Conservation (phyloP, 1,140 invertebrate species). For the Cephus cinctus region DNA sequence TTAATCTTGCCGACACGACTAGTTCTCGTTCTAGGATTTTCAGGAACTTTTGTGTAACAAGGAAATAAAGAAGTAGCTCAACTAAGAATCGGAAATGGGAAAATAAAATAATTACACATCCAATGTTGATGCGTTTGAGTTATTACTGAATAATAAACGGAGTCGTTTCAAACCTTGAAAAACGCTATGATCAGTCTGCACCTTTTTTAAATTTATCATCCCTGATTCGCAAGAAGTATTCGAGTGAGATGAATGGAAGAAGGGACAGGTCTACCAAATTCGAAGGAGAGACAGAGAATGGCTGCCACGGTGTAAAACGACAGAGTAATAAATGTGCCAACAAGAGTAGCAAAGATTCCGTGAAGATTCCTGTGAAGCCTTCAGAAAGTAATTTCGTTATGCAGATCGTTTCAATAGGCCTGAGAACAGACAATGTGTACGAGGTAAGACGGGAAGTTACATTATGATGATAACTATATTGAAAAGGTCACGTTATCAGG, state of each 20-base stretch:
- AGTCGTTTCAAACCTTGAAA: too few species aligned
- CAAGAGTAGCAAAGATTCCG: not conserved
- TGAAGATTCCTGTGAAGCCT: conserved; percentile 1
- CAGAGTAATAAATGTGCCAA: not conserved
- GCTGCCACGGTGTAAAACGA: not conserved
- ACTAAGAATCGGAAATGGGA: too few species aligned
- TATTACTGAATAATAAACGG: too few species aligned
- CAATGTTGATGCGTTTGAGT: too few species aligned
- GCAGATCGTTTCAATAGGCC: conserved; percentile 20
- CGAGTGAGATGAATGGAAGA: not conserved
- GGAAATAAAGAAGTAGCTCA: too few species aligned
- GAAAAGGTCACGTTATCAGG: conserved; percentile 12
- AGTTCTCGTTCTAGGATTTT: too few species aligned
- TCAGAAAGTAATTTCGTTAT: conserved; percentile 13
- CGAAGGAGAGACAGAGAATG: not conserved
- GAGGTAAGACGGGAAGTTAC: conserved; percentile 17
- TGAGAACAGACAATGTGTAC: conserved; percentile 20
- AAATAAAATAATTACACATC: too few species aligned
- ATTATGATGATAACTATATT: not conserved
- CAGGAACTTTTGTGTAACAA: too few species aligned
- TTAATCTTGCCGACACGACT: too few species aligned
- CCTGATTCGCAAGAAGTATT: too few species aligned
- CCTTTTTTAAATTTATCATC: too few species aligned
- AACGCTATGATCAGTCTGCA: too few species aligned
- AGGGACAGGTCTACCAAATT: not conserved